Evolutionary conservation across 2,888 invertebrate genomes (phyloP).

Genomic region (Xanthorhoe designata): DNA sequence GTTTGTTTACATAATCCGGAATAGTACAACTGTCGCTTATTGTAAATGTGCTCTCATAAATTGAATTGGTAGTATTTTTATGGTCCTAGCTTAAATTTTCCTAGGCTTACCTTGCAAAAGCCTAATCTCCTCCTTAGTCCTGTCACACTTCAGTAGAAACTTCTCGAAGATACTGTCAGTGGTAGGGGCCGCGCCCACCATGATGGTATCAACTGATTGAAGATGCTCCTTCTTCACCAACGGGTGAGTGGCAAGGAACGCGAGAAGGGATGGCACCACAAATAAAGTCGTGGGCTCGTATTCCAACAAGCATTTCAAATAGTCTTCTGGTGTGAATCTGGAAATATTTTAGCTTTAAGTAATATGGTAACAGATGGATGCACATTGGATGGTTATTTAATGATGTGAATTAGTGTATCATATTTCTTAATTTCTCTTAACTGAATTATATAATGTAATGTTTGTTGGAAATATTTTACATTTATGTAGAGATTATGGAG

Average conservation of each 20-base stretch:
- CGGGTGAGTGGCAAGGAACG: slow-evolving; percentile 91
- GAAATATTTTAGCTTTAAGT: slow-evolving; percentile 25
- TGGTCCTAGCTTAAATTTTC: not conserved
- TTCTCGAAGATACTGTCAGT: slow-evolving; percentile 87
- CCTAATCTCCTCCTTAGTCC: slow-evolving; percentile 77
- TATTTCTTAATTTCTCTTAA: no score
- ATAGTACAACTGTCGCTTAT: no score
- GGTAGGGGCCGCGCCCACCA: slow-evolving; percentile 91
- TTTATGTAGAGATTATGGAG: no score
- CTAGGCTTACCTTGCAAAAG: slow-evolving; percentile 71
- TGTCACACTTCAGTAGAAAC: slow-evolving; percentile 86
- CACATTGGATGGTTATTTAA: no score
- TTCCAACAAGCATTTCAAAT: slow-evolving; percentile 87
- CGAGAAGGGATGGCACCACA: slow-evolving; percentile 91
- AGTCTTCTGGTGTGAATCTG: slow-evolving; percentile 90
- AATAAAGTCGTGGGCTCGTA: slow-evolving; percentile 87
- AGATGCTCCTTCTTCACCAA: slow-evolving; percentile 88
- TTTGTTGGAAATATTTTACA: no score
- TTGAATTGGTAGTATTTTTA: no score
- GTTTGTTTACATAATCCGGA: not conserved
- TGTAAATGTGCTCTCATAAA: no score
- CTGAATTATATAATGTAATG: no score
- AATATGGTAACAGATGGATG: not conserved
- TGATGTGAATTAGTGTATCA: no score
- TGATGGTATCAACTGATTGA: slow-evolving; percentile 86